Percentiles rank a stretch among this genome's conserved stretches.
Conservation (phyloP, 2,888 invertebrate genomes). For the Pollenia angustigena region DNA sequence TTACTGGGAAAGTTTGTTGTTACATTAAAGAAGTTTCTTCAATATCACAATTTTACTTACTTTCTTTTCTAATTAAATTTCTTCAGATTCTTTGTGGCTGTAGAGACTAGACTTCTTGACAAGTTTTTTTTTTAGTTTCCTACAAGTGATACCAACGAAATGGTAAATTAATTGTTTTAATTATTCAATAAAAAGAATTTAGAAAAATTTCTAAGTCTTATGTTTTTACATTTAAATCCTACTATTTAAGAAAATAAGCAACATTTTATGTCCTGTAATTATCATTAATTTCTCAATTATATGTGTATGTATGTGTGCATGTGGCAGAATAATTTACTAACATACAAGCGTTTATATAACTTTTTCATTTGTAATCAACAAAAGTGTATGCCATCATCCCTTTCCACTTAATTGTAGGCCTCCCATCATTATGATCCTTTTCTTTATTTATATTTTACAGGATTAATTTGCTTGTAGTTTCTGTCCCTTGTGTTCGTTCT, state of each 20-base stretch:
- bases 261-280: not conserved
- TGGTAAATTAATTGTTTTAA: not conserved
- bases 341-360: no score
- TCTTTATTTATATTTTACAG: not conserved
- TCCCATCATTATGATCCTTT: not conserved
- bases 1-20: no score
- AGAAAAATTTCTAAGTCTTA: not conserved
- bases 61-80: not conserved
- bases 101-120: no score
- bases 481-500: not conserved
- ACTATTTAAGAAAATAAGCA: not conserved
- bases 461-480: conserved; percentile 20
- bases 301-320: no score
- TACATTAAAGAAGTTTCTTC: no score
- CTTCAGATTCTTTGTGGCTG: not conserved
- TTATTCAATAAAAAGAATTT: not conserved
- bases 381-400: not conserved
- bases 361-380: not conserved
- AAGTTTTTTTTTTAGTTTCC: not conserved
- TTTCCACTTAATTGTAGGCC: not conserved
- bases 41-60: no score
- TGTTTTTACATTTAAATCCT: not conserved
- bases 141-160: not conserved
- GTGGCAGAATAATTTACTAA: no score
- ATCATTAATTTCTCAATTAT: conserved; percentile 12